Base-by-base conservation (phyloP, 2,888 invertebrate genomes). In the Diploptera punctata region DNA sequence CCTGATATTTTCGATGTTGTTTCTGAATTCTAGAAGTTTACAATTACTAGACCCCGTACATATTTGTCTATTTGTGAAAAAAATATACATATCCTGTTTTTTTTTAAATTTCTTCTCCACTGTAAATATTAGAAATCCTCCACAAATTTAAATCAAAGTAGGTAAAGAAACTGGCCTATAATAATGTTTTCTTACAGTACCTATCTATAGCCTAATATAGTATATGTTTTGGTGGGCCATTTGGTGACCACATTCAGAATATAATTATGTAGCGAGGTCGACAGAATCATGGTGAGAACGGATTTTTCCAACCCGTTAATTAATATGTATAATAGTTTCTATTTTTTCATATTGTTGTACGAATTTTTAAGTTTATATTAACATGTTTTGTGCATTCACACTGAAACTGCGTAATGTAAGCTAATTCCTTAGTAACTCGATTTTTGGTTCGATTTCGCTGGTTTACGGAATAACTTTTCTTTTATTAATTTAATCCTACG, bases 311-410 rank as follows among this genome's bases (percentile, higher is more conserved):
- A 84, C 87, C 86, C 88, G 88, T 89, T 88, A 81, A 83, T 71
- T 75, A 75, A 74, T 76, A 77, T 86, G 85, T 86, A 86, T 85
- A 85, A 90, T 90, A 90, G 90, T 89, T 89, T 91, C 90, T 91
- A 91, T 91, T 91, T 91, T 91, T 91, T 91, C 91, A 91, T 91
- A 91, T 90, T 91, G 90, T 90, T 91, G 91, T 91, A 91, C 90
- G 89, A 86, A 88, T 91, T 91, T 91, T 91, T 91, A 91, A 91
- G 91, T 91, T 91, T 91, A 90, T 91, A 91, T 91, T 91, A 91
- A 91, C 91, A 91, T 89, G 89, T 91, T 88, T 91, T 91, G 90
- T 91, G 91, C 90, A 90, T 90, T 90, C 87, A 83, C 80, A 82
- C n/a, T n/a, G n/a, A n/a, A n/a, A n/a, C n/a, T n/a, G n/a, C n/a